A percentile compares a stretch with the other conserved stretches of the same genome.
phyloP scores from a whole-genome alignment of 2,888 invertebrate species.

The Geophilus truncorum region DNA sequence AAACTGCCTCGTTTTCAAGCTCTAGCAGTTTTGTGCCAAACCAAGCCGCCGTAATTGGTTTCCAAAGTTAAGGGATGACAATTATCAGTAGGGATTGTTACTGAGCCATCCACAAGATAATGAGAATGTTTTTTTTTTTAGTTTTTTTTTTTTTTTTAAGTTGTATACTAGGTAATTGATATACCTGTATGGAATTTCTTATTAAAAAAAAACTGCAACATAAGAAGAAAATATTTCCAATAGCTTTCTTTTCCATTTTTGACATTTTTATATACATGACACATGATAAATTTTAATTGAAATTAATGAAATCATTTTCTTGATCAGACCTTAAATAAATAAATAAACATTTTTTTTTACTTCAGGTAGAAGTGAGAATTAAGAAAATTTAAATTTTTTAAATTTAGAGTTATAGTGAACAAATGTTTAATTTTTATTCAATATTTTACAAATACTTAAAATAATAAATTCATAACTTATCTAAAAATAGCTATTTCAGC shows the following conservation, averaged over 20 bases:
- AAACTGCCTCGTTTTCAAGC: slow-evolving; percentile 15
- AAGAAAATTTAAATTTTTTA: no score
- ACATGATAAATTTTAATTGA: no score
- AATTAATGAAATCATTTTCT: no score
- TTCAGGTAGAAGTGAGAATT: no score
- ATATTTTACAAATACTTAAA: background rate
- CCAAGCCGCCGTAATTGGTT: background rate
- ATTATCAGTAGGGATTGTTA: background rate
- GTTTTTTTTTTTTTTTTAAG: background rate
- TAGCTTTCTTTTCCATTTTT: no score
- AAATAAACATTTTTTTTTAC: no score
- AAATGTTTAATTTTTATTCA: no score
- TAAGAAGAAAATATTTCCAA: no score
- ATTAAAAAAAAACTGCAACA: background rate
- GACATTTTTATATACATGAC: no score
- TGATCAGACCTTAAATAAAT: no score
- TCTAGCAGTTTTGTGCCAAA: slow-evolving; percentile 1
- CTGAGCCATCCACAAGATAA: background rate
- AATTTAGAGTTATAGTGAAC: no score
- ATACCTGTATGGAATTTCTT: background rate
- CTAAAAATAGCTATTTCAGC: background rate
- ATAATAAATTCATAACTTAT: background rate
- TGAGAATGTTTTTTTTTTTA: background rate
- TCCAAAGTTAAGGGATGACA: background rate
- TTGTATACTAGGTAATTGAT: no score